Base-by-base conservation (phyloP, 2,113 vertebrate genomes). In the Pica pica region DNA sequence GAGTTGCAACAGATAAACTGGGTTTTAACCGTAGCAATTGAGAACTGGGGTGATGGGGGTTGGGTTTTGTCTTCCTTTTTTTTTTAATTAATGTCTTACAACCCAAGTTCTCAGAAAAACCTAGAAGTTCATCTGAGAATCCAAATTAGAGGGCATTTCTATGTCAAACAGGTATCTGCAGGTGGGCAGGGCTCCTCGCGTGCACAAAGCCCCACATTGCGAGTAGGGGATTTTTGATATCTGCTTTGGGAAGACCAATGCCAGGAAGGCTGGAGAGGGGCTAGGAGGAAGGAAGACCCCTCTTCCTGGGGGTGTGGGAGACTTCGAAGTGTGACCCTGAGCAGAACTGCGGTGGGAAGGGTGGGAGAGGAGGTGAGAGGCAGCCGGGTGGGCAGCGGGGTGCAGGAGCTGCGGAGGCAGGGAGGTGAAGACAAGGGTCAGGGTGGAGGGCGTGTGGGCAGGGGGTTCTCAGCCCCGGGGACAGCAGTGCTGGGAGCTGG, bases 231-330 rank as follows among this genome's bases (percentile, higher is more conserved):
- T 83, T 96, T 95, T 92, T 92, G 52, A 8, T 88, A 74, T 10
- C 86, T 89, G 71, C 76, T 57, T 50, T 50, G 56, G 76, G 73
- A 89, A 90, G 52, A 57, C 46, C 0, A 16, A 33, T 70, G 89
- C 92, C 75, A 77, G 79, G 46, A 60, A 80, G 60, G 50, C 90
- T 97, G 96, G 86, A 90, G 83, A 74, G 50, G 46, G 47, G 94
- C 94, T 83, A 92, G 88, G 83, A 94, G 91, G 90, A 95, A 95
- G 79, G 83, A 92, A 89, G 60, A 90, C 68, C 73, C 83, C 35
- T 80, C 35, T 80, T 92, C 71, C n/a, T 2, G 4, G 42, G n/a
- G 12, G 16, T 2, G 6, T 0, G 0, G 21, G 15, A 71, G 65
- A 2, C 92, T 93, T 93, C 82, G 87, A 89, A 91, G 74, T 9